Evolutionary conservation across 1,140 invertebrate genomes (phyloP), one percentile per base, ranked within the genome.

Genomic region (Psilanteris sp.): DNA sequence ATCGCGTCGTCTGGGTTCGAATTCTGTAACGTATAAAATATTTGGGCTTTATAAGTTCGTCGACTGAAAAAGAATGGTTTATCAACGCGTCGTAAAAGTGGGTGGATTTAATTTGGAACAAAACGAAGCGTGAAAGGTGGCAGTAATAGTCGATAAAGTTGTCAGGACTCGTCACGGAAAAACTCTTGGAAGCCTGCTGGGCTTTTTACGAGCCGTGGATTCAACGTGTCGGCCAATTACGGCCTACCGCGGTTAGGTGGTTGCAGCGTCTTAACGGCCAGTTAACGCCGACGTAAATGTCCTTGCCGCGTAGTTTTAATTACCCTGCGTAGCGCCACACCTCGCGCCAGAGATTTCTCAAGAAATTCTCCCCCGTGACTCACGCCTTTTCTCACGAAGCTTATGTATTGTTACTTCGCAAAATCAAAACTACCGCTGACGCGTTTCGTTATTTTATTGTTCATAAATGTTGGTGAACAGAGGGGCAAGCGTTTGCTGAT

Each of bases 221-320:
- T 80, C 79, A 78, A 78, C 79, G 76, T 79, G 80, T 79, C 74
- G 74, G 57, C 81, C 82, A 85, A 85, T 85, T 85, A 85, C 82
- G 82, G 75, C 77, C 81, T 83, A 82, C 75, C 81, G 82, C 76
- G 75, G 76, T 85, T 83, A 83, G 82, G 79, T 77, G 81, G 75
- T 80, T 80, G 76, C 79, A 71, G 39, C 77, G 75, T 83, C 83
- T 85, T 85, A 85, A 85, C 79, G 81, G 84, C 79, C 82, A 82
- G 83, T 85, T 85, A 85, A 78, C 79, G 80, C 74, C 59, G 71
- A 79, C 83, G 80, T 85, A 82, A 85, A 85, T 85, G 84, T 85
- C 83, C 61, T 75, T 46, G 74, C 62, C 57, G 77, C 54, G 81
- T 61, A 77, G 80, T 83, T 85, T 85, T 85, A 85, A 85, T 85